Base-by-base conservation (phyloP, 1,140 invertebrate species). In the Orchestia grillus region DNA sequence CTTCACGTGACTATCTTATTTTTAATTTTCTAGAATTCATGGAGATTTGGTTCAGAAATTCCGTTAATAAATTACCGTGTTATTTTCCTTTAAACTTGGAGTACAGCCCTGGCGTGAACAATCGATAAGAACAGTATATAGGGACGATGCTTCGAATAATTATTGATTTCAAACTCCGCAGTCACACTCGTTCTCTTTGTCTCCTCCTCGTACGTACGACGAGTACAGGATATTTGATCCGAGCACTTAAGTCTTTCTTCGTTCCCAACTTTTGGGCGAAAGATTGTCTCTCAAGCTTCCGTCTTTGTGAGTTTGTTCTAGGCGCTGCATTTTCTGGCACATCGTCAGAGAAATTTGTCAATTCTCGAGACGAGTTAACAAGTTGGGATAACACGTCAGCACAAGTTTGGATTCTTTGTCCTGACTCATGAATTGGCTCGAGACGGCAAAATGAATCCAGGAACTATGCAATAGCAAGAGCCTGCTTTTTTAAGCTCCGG, bases 321-420 rank as follows among this genome's bases (percentile, higher is more conserved):
- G 41, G 88, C 88, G 43, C 40, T 94, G 92, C 92, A 94, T 94
- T 94, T 94, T 94, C 44, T 94, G 92, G 44, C 92, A 94, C 92
- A 94, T 94, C 92, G 92, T 94, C 92, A 47, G 44, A 94, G 92
- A 94, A 94, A 94, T 94, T 94, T 94, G 92, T 94, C 92, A 94
- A 94, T 94, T 94, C 92, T 45, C 92, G 92, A 94, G 92, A 94
- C 92, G 92, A 94, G 92, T 94, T 94, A 94, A 94, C 92, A 94
- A 94, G 92, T 94, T 94, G 92, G 92, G 92, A 94, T 94, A 94
- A 94, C 92, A 94, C 92, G 92, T 94, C 92, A 94, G 44, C 92
- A 42, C 44, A 94, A 94, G 92, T 94, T 94, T 94, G 44, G 92
- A 94, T 94, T 94, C 92, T 94, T 94, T 94, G 92, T 94, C 92